Evolutionary conservation across 2,113 vertebrate genomes (phyloP).

Genomic region (Phodopus roborovskii): DNA sequence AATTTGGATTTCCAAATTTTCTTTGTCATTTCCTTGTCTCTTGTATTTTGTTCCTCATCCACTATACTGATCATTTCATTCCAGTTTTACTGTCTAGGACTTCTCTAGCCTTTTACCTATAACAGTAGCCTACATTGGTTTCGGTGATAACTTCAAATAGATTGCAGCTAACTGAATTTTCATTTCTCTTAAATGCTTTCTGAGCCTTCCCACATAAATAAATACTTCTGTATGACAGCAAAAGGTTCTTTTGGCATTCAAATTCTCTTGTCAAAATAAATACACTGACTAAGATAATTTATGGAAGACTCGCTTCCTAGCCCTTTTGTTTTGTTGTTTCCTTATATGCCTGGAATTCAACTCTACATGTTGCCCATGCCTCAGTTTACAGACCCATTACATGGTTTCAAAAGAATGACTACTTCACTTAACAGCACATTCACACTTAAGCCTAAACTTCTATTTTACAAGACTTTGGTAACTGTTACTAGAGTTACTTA

Average conservation of each 20-base stretch:
- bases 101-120: conserved; percentile 92
- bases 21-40: conserved; percentile 35
- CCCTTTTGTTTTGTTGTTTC: not conserved
- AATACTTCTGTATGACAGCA: not conserved
- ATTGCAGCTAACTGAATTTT: not conserved
- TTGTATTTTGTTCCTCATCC: not conserved
- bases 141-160: conserved; percentile 75
- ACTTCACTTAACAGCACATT: conserved; percentile 20
- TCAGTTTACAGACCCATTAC: not conserved
- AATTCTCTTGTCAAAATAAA: not conserved
- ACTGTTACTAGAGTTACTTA: conserved; percentile 29
- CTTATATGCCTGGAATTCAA: not conserved
- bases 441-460: not conserved
- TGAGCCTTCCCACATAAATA: not conserved
- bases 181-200: conserved; percentile 31
- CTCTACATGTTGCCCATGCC: not conserved
- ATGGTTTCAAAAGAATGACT: conserved; percentile 18
- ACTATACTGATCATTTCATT: conserved; percentile 22
- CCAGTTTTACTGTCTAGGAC: not conserved
- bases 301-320: not conserved
- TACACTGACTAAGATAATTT: not conserved
- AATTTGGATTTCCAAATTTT: conserved; percentile 31
- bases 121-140: conserved; percentile 93
- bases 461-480: conserved; percentile 28
- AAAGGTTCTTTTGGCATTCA: not conserved